Conservation (phyloP, 2,888 invertebrate species). For the Orthonychiurus folsomi region DNA sequence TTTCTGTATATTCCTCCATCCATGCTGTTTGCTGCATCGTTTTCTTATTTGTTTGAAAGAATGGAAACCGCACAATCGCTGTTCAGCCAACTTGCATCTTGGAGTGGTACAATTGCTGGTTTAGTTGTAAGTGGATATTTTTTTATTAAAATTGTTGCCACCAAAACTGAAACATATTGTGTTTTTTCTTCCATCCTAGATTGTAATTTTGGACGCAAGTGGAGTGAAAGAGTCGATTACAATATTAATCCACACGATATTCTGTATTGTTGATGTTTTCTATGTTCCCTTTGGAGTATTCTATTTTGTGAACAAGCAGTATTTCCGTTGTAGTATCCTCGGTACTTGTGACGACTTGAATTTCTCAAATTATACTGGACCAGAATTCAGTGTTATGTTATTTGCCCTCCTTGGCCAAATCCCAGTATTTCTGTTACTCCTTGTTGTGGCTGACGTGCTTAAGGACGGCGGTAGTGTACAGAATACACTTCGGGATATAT, state of each 20-base stretch:
- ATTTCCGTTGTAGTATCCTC: constrained; percentile 61
- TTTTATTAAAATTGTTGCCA: neutral
- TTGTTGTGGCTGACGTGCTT: constrained; percentile 58
- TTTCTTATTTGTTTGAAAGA: constrained; percentile 72
- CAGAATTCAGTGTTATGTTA: constrained; percentile 60
- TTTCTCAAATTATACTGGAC: constrained; percentile 59
- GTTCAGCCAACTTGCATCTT: constrained; percentile 64
- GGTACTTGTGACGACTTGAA: constrained; percentile 56
- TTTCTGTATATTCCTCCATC: constrained; percentile 65
- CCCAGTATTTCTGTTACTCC: constrained; percentile 57
- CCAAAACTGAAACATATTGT: neutral
- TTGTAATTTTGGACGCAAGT: constrained; percentile 25
- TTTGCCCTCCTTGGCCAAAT: constrained; percentile 56
- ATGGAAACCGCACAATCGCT: constrained; percentile 74
- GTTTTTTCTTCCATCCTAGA: constrained; percentile 13
- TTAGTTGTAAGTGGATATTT: constrained; percentile 24
- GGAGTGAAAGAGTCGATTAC: constrained; percentile 43
- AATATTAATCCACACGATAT: constrained; percentile 60
- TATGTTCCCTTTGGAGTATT: constrained; percentile 74
- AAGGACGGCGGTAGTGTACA: constrained; percentile 53
- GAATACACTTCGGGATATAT: neutral
- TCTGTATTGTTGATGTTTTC: constrained; percentile 65
- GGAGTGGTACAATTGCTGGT: constrained; percentile 50
- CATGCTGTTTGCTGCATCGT: constrained; percentile 63
- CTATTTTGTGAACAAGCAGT: constrained; percentile 70